These are phyloP conservation scores for Chiloscyllium plagiosum DNA, from an alignment of 2,113 vertebrate genomes.

Conservation along the genomic window DNA sequence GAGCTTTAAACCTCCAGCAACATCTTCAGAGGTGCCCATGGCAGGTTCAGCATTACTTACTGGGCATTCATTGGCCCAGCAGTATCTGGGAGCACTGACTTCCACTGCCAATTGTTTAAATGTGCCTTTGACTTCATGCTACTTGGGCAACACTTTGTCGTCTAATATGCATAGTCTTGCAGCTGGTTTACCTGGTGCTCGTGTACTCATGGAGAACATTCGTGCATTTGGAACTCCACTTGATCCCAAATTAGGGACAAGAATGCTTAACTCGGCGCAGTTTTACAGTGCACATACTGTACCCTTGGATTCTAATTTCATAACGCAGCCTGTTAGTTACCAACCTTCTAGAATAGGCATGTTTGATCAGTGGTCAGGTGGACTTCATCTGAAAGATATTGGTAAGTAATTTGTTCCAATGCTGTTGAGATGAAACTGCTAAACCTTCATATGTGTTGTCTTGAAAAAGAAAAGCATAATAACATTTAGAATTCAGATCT, in stretches of 20 bases:
- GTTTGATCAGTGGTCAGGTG: constrained; percentile 51
- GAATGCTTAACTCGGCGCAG: constrained; percentile 50
- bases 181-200: constrained; percentile 46
- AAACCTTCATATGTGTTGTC: neutral
- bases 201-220: constrained; percentile 47
- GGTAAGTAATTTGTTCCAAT: constrained; percentile 54
- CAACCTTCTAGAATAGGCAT: constrained; percentile 49
- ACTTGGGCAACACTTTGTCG: constrained; percentile 42
- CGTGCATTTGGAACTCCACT: constrained; percentile 54
- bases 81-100: constrained; percentile 55
- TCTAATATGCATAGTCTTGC: constrained; percentile 52
- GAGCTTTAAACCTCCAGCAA: constrained; percentile 49
- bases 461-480: neutral
- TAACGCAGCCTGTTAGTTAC: constrained; percentile 51
- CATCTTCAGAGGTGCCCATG: constrained; percentile 45
- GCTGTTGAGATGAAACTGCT: neutral
- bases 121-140: constrained; percentile 31
- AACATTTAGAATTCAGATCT: neutral
- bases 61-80: constrained; percentile 56
- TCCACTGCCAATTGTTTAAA: constrained; percentile 40
- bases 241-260: constrained; percentile 46
- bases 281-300: constrained; percentile 50
- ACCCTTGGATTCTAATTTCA: constrained; percentile 54
- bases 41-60: constrained; percentile 54
- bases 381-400: constrained; percentile 49